These are phyloP conservation scores for Puntigrus tetrazona DNA, from an alignment of 2,113 vertebrate genomes.

Conservation along the genomic window DNA sequence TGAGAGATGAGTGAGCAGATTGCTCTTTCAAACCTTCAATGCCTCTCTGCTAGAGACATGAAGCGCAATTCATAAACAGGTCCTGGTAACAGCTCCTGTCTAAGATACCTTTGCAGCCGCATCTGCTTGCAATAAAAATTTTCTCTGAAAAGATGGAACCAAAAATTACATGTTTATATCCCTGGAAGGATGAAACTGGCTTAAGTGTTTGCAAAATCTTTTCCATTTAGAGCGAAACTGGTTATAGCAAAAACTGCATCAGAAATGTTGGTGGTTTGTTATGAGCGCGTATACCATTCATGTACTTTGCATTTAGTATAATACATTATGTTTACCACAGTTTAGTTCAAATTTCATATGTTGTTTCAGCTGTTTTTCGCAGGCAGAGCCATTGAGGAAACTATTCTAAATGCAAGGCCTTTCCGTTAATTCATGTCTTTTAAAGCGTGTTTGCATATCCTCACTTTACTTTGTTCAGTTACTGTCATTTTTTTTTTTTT, in stretches of 20 bases:
- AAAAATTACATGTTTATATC: background rate
- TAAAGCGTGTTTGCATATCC: background rate
- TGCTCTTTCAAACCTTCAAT: background rate
- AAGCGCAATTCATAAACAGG: background rate
- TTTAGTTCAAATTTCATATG: background rate
- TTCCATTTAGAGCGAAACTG: background rate
- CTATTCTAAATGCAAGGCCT: background rate
- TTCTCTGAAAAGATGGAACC: background rate
- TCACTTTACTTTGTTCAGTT: background rate
- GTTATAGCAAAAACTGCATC: background rate
- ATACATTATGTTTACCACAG: background rate
- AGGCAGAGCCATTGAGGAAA: background rate
- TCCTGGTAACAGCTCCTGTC: background rate
- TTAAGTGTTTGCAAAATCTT: background rate
- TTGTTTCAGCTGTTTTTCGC: background rate
- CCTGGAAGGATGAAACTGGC: background rate
- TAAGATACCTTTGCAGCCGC: background rate
- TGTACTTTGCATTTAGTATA: background rate
- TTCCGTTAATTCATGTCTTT: background rate
- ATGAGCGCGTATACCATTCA: background rate
- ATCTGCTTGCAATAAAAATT: background rate
- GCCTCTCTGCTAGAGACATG: background rate
- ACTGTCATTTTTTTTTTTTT: background rate
- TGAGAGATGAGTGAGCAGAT: conserved; percentile 10
- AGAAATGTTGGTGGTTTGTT: background rate